Evolutionary conservation across 2,888 invertebrate genomes (phyloP), one percentile per base, ranked within the genome.

Genomic region (Gymnocheta viridis): DNA sequence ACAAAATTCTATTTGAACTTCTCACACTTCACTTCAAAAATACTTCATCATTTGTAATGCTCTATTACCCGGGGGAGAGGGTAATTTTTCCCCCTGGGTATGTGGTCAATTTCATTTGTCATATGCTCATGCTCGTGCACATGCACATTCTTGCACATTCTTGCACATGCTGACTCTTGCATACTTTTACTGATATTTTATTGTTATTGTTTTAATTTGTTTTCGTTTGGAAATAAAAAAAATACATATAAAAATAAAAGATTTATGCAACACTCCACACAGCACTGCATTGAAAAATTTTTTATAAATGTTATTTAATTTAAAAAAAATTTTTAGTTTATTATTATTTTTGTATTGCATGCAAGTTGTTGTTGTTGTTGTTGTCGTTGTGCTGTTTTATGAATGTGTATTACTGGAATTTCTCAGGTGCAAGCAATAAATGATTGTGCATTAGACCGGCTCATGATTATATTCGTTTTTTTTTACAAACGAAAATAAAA

Each of bases 261-360:
- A 70, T 70, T 78, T 78, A 62, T 54, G 19, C 27, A 70, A 70
- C 41, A 78, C 51, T 12, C 32, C 24, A 54, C 19, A n/a, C n/a
- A n/a, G n/a, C 2, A 62, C 5, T 38, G 32, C 32, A 51, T 24
- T 4, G n/a, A 32, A 44, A 41, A 19, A 44, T 1, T 24, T 60
- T 49, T 49, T 19, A 62, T 51, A 44, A 78, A 78, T 77, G 49
- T 51, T 62, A 70, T 70, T 70, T 44, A 62, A 62, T 78, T 62
- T 62, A 22, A 19, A 49, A 60, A 12, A 49, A 60, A 12, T 51
- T 60, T 66, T 27, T 66, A 24, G 19, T 24, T 32, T 32, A 2
- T 64, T 64, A 29, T 38, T 51, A 24, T 38, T 73, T 38, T 51
- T 60, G 44, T 74, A 29, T 70, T 41, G 69, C 62, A 54, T 64